Base-by-base conservation (phyloP, 2,797 vertebrate species). In the Rhodeus uyekii region DNA sequence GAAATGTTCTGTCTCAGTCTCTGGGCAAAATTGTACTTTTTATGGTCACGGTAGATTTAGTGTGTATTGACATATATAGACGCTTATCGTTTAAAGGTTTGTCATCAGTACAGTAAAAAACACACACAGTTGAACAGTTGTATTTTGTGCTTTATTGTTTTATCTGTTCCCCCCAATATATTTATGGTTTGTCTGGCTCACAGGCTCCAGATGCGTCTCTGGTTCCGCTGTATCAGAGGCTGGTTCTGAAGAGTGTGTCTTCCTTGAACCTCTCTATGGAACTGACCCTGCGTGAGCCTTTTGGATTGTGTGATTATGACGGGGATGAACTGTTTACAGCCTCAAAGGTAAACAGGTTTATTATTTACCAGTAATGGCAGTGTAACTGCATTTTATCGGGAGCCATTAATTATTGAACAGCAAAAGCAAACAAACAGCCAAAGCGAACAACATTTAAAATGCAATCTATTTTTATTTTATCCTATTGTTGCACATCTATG, bases 211-310 rank as follows among this genome's bases (percentile, higher is more conserved):
- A 86, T 3, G 71, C 90, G 48, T 53, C 74, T 34, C 87, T 97
- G 16, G 84, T 79, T 7, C 87, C 91, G 1, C 86, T 92, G 0
- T 95, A 94, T 79, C 34, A 96, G 87, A 94, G 92, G 48, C 90
- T 98, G 63, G 5, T 89, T 48, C 58, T 99, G 74, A 95, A 91
- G 87, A 99, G 97, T 29, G 38, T 94, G 32, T 96, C 96, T 0
- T 89, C 87, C 18, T 87, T 98, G 82, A 83, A 94, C 0, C 86
- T 99, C 13, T 92, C 86, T 0, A 1, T 97, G 63, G 19, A 94
- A 50, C 84, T 98, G 10, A 80, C 84, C 8, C 69, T 96, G 8
- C 80, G 38, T 0, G 86, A 91, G 39, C 97, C 97, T 0, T 99
- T 98, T 86, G 88, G 80, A 7, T 64, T 97, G 27, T 96, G 95